phyloP scores from a whole-genome alignment of 2,888 invertebrate genomes.

The Chelonus formosanus region DNA sequence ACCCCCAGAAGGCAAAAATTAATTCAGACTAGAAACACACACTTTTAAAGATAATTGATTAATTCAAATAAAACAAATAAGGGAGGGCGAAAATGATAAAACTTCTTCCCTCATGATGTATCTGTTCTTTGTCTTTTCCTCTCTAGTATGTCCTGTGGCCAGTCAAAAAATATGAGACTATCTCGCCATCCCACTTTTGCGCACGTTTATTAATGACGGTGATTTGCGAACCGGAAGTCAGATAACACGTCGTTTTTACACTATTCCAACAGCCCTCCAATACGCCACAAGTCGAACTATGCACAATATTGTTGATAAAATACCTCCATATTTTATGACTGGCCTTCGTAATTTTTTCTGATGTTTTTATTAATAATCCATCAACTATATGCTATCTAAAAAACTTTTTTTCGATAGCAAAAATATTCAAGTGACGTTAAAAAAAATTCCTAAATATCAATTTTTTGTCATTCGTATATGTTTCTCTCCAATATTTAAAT shows the following conservation, averaged over 20 bases:
- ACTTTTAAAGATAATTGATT: conserved; percentile 25
- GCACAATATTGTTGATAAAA: background rate
- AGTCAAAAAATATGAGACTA: conserved; percentile 13
- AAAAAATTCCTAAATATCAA: too few relatives aligned
- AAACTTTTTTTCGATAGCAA: too few relatives aligned
- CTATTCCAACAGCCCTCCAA: conserved; percentile 4
- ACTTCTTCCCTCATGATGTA: background rate
- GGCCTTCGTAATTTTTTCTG: too few relatives aligned
- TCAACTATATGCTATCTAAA: too few relatives aligned
- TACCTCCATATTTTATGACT: background rate
- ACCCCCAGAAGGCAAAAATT: conserved; percentile 6
- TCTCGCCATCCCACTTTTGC: conserved; percentile 29
- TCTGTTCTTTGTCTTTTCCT: conserved; percentile 12
- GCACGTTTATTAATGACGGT: conserved; percentile 36
- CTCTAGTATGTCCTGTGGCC: conserved; percentile 10
- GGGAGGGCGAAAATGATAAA: conserved; percentile 23
- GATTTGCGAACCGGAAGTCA: conserved; percentile 33
- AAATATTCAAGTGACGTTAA: too few relatives aligned
- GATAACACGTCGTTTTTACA: conserved; percentile 26
- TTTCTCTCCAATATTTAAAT: too few relatives aligned
- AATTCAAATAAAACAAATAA: conserved; percentile 5
- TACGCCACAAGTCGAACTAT: conserved; percentile 5
- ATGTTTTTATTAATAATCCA: too few relatives aligned
- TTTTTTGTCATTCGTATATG: too few relatives aligned
- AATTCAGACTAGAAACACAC: conserved; percentile 21